Base-by-base conservation (phyloP, 2,113 vertebrate genomes). In the Aldabrachelys gigantea region DNA sequence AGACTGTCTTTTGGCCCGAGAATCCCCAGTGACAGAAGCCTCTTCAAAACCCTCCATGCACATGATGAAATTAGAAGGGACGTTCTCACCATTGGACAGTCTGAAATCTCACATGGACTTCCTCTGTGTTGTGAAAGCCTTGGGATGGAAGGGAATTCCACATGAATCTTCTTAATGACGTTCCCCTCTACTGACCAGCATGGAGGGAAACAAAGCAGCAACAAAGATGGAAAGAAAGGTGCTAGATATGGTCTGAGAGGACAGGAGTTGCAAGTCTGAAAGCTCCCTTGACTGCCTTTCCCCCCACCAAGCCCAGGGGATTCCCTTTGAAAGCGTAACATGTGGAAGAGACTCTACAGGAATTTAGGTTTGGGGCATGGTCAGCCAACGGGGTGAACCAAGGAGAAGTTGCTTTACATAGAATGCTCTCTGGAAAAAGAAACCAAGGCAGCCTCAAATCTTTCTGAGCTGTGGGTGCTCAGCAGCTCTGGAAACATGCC, bases 381-480 rank as follows among this genome's bases (percentile, higher is more conserved):
- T 38, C 13, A 9, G 76, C 81, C 87, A 50, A 47, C 35, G 50
- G 22, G 54, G 16, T 85, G 65, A 76, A 12, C 31, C 38, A 65
- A 27, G 65, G 21, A 88, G 38, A 82, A 85, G 6, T 35, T 65
- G 62, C 62, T 65, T 6, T 65, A 7, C 2, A 5, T 38, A 41
- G 10, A 19, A 41, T 75, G 29, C 29, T 62, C 6, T 31, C 29
- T 62, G 59, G 13, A 4, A 24, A 41, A 41, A 22, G n/a, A 38
- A 41, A 38, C 19, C 4, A 72, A 72, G 69, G 69, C 8, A 38
- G n/a, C 35, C 56, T 44, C 54, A 91, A 41, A 24, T n/a, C 1
- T 57, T 82, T 54, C 35, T 92, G 86, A 53, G 0, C 0, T 0
- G 0, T 44, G 75, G 53, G 35, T 53, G 27, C 38, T 41, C 17